Evolutionary conservation across 1,140 invertebrate genomes (phyloP), one percentile per base, ranked within the genome.

Genomic region (Diorhabda sublineata): DNA sequence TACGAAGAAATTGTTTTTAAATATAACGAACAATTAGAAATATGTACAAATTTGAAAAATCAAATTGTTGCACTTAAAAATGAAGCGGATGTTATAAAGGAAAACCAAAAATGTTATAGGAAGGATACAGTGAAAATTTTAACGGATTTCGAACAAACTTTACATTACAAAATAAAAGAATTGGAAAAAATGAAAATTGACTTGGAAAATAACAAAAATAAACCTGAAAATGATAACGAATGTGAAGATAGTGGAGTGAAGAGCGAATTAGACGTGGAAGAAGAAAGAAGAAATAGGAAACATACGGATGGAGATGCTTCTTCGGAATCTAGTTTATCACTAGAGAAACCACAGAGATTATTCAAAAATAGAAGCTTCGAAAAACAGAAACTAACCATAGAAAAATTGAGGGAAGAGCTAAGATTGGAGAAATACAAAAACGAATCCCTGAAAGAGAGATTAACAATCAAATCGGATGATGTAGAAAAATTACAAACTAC

Each of bases 371-470:
- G 59, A 8, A 69, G 61, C 56, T 69, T 65, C 47, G 67, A 65
- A 58, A 69, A 69, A 11, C 71, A 72, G 56, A 64, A 72, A 66
- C 45, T 68, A 41, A 58, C 59, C n/a, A 67, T 72, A 5, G 71
- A 72, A 3, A 41, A 66, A 44, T 59, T 72, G 42, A 61, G 63
- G 43, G 68, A 72, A 41, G 66, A 67, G 7, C 44, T 72, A 8
- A 42, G 7, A 11, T 57, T n/a, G 3, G 64, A 70, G 41, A 70
- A 58, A 45, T 42, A 59, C 4, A 67, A 42, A 45, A n/a, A 59
- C 43, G 62, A 70, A 6, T 45, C 45, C 4, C 45, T 71, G n/a
- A 47, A 11, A 3, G 61, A 69, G 57, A 69, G 57, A 59, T 42
- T 62, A 42, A 7, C 8, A 4, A 64, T 7, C 26, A 26, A 64